These are phyloP conservation scores for Rhamnusium bicolor DNA, from an alignment of 2,888 invertebrate genomes.

Conservation along the genomic window DNA sequence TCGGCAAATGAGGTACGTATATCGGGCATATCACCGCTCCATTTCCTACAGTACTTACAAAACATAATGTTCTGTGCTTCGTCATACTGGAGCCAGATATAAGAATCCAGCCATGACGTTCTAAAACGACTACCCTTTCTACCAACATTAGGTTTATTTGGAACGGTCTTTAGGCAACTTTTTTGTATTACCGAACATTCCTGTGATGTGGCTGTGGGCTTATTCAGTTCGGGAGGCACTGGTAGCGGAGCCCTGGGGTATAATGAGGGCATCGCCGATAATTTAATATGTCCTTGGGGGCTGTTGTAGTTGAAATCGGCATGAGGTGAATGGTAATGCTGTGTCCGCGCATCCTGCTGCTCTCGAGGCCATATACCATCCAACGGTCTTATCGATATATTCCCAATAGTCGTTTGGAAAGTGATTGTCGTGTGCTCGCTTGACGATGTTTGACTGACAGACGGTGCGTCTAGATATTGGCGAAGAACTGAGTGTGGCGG, in stretches of 20 bases:
- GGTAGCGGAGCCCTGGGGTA: slow-evolving; percentile 56
- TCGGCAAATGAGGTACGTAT: slow-evolving; percentile 86
- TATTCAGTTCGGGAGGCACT: slow-evolving; percentile 58
- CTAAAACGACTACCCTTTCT: slow-evolving; percentile 79
- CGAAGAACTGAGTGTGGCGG: slow-evolving; percentile 49
- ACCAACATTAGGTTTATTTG: slow-evolving; percentile 50
- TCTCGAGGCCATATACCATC: slow-evolving; percentile 29
- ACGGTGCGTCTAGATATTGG: slow-evolving; percentile 54
- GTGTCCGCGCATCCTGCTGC: not conserved
- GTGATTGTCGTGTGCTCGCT: slow-evolving; percentile 26
- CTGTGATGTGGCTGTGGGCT: slow-evolving; percentile 61
- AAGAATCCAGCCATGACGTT: slow-evolving; percentile 79
- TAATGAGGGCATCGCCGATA: slow-evolving; percentile 49
- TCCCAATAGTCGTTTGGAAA: slow-evolving; percentile 49
- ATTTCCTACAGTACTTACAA: slow-evolving; percentile 82
- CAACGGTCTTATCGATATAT: slow-evolving; percentile 49
- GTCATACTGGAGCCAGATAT: slow-evolving; percentile 84
- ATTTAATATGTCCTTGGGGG: slow-evolving; percentile 32
- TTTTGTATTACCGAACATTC: slow-evolving; percentile 68
- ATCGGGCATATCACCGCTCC: slow-evolving; percentile 80
- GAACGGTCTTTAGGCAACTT: not conserved
- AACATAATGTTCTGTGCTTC: slow-evolving; percentile 80
- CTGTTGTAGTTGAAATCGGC: slow-evolving; percentile 31
- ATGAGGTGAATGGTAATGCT: not conserved
- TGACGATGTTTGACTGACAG: slow-evolving; percentile 37